Evolutionary conservation across 2,888 invertebrate species (phyloP), one percentile per base, ranked within the genome.

Genomic region (Sinodicranocentrus sp.): DNA sequence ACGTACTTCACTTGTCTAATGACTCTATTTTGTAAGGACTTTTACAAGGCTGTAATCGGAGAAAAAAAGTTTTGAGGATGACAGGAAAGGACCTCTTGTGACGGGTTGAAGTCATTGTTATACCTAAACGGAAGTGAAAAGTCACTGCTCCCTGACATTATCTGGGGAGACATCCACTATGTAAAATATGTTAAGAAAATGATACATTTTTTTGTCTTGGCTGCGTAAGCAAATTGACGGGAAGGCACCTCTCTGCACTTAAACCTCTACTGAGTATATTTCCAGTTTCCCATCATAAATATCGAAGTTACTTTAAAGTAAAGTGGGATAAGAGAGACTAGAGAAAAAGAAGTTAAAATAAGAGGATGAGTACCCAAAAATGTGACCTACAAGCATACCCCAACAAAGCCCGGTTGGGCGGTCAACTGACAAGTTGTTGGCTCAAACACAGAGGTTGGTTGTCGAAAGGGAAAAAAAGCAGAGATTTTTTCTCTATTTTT

Each of bases 361-460:
- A n/a, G 25, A 33, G 43, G 17, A 71, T 25, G 70, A 17, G 33
- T 17, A 54, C n/a, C n/a, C n/a, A n/a, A 19, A 52, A 17, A 28
- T 57, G 57, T 57, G 23, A 15, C 23, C 3, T 23, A 17, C 23
- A 57, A 23, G 57, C 17, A 57, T 23, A 57, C 15, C 48, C 48
- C 25, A 61, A n/a, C 3, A 17, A 25, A 61, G 10, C n/a, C 33
- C 33, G 61, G 61, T 33, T 61, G 63, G 48, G 39, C 65, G 33
- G 65, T 75, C 75, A 63, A 28, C 33, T 75, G 75, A 65, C 75
- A 75, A 75, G 21, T 65, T 63, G 63, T 75, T 75, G 75, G 75
- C 54, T 75, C 25, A n/a, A n/a, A n/a, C n/a, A n/a, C n/a, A n/a
- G n/a, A n/a, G n/a, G 21, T 61, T 39, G n/a, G 17, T 19, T 1